Evolutionary conservation across 2,797 vertebrate species (phyloP).

Genomic region (Bovichtus diacanthus): DNA sequence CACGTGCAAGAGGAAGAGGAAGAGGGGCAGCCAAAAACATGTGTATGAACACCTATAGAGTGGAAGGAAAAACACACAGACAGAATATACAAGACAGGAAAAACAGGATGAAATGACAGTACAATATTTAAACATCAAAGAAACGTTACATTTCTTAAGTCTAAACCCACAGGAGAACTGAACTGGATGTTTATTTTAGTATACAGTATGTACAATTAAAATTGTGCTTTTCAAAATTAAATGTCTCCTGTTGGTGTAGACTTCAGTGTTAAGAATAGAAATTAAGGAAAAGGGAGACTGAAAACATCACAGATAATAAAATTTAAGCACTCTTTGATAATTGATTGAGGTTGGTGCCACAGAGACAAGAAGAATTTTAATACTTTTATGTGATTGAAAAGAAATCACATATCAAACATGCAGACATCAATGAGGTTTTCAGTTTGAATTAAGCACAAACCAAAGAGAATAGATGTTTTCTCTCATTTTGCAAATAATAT

Average conservation of each 20-base stretch:
- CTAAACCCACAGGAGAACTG: constrained; percentile 63
- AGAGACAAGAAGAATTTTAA: neutral
- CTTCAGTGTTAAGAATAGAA: constrained; percentile 19
- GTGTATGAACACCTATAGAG: constrained; percentile 84
- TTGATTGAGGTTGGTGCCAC: neutral
- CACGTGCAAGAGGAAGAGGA: constrained; percentile 86
- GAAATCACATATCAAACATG: constrained; percentile 28
- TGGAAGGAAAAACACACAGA: constrained; percentile 67
- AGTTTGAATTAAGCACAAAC: constrained; percentile 52
- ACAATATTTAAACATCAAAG: constrained; percentile 40
- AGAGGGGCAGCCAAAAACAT: constrained; percentile 84
- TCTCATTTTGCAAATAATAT: constrained; percentile 38
- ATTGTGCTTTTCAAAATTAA: constrained; percentile 17
- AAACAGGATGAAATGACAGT: constrained; percentile 68
- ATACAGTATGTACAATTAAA: neutral
- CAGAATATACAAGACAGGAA: constrained; percentile 46
- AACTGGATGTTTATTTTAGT: no score
- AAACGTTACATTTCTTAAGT: constrained; percentile 21
- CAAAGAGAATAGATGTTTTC: constrained; percentile 32
- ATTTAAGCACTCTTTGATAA: neutral
- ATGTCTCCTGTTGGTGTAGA: constrained; percentile 42
- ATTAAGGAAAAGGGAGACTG: constrained; percentile 53
- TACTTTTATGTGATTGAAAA: neutral
- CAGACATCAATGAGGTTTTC: constrained; percentile 59
- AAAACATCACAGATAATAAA: constrained; percentile 59